phyloP scores from a whole-genome alignment of 30 jellyfish, hydroid and myxozoan genomes.

The Cassiopea xamachana region DNA sequence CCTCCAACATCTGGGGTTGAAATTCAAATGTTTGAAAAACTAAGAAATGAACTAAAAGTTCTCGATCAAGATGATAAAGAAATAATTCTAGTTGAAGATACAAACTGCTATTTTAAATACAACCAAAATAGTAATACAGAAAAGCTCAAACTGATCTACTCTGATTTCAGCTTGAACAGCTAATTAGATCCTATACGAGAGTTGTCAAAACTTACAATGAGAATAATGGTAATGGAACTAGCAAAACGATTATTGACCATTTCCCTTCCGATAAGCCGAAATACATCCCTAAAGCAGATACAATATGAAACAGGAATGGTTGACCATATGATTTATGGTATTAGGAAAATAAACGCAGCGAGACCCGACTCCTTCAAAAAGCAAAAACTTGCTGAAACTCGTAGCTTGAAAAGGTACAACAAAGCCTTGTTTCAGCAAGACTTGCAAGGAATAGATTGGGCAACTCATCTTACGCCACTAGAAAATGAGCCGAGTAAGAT shows the following conservation, averaged over 20 bases:
- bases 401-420: background rate
- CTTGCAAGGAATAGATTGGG: background rate
- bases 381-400: background rate
- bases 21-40: background rate
- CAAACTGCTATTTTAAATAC: background rate
- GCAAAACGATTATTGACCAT: background rate
- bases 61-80: background rate
- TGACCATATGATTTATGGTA: background rate
- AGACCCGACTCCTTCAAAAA: background rate
- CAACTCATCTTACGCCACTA: background rate
- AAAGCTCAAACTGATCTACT: background rate
- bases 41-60: background rate
- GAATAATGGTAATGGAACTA: background rate
- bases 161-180: background rate
- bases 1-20: background rate
- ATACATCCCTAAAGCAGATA: background rate
- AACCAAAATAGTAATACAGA: background rate
- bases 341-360: background rate
- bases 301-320: background rate
- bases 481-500: background rate
- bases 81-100: background rate
- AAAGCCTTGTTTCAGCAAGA: background rate
- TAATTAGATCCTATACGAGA: background rate
- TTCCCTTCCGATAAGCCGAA: background rate
- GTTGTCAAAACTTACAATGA: background rate